Evolutionary conservation across 1,140 invertebrate species (phyloP).

Genomic region (Ceratosolen fusciceps): DNA sequence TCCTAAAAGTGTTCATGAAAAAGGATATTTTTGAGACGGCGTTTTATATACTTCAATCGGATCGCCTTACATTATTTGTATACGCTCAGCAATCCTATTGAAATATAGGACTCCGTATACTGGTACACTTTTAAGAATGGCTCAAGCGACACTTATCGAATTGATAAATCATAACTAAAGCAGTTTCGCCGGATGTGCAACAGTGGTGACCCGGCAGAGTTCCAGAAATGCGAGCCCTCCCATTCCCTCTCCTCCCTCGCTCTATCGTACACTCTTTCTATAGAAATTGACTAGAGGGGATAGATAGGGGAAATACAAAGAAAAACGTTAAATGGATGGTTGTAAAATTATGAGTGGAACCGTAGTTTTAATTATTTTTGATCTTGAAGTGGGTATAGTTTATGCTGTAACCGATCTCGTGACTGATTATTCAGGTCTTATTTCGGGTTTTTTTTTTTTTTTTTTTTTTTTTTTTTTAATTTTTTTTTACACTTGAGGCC

Average conservation of each 20-base stretch:
- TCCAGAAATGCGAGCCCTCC: slow-evolving; percentile 16
- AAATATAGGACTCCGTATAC: background rate
- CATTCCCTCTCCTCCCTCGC: too few relatives aligned
- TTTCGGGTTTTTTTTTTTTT: too few relatives aligned
- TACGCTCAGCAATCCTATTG: background rate
- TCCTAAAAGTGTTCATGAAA: slow-evolving; percentile 10
- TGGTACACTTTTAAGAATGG: background rate
- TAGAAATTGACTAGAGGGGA: background rate
- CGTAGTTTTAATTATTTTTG: slow-evolving; percentile 12
- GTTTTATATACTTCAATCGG: slow-evolving; percentile 17
- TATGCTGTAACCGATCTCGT: slow-evolving; percentile 65
- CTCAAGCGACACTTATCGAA: slow-evolving; percentile 26
- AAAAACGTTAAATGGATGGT: too few relatives aligned
- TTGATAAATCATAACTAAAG: slow-evolving; percentile 31
- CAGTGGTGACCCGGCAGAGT: background rate
- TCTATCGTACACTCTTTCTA: background rate
- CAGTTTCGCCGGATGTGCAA: slow-evolving; percentile 9
- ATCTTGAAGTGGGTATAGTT: slow-evolving; percentile 66
- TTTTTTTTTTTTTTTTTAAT: too few relatives aligned
- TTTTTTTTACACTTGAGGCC: slow-evolving; percentile 55
- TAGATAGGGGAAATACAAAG: background rate
- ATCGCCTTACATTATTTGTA: slow-evolving; percentile 21
- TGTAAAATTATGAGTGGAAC: too few relatives aligned
- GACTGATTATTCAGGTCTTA: slow-evolving; percentile 56
- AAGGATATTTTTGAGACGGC: slow-evolving; percentile 5